Base-by-base conservation (phyloP, 2,113 vertebrate genomes). In the Nycticebus coucang region DNA sequence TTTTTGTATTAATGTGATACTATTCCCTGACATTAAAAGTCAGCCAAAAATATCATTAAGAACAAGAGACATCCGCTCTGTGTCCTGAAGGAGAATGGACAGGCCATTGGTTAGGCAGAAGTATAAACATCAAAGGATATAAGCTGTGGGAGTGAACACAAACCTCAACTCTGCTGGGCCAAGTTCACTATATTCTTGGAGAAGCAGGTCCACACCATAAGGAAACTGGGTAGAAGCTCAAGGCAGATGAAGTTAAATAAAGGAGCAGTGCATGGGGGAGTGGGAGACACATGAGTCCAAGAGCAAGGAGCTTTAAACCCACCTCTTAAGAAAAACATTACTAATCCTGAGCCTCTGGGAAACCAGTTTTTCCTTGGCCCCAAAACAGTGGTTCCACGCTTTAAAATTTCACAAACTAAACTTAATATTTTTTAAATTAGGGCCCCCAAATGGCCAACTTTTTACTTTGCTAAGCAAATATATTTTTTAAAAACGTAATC, bases 121-220 rank as follows among this genome's bases (percentile, higher is more conserved):
- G 89, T 75, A 11, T 41, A 93, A 88, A 96, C 80, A 92, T 95
- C 95, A 97, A 97, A 97, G 92, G 59, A n/a, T 75, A 35, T 77
- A 35, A 84, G 69, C 69, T 75, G 21, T 7, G 37, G 62, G 89
- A 71, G 55, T 91, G 92, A 87, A 96, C 71, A 83, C 71, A 93
- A 69, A 80, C 90, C 96, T 93, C 45, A 87, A 77, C 21, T 68
- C 87, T 55, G n/a, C 74, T 41, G 35, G 37, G 93, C 84, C 96
- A 97, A 93, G 95, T 96, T 96, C 97, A 96, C 45, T 87, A 64
- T 95, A 94, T 97, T 96, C 96, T 91, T 95, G 94, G 92, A 95
- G 84, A 91, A 80, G 60, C 59, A 79, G 71, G 77, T 95, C 37
- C 37, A 53, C 24, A 80, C 45, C 89, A 59, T 26, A 72, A 87